These are phyloP conservation scores for Eubucco bourcierii DNA, from an alignment of 2,113 vertebrate species.

Conservation along the genomic window DNA sequence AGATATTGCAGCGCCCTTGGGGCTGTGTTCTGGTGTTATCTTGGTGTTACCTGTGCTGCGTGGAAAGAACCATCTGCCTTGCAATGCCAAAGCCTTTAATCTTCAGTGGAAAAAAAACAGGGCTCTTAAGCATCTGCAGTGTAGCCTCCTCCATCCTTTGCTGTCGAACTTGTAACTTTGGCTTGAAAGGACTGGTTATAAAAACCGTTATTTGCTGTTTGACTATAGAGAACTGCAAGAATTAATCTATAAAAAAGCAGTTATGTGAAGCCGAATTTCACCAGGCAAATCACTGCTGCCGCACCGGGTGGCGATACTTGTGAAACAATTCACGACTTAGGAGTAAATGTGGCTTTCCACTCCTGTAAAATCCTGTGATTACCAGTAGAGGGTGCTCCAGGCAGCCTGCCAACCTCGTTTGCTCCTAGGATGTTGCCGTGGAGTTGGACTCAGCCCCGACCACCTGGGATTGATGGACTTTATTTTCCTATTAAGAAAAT, in stretches of 20 bases:
- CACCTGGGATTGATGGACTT: not conserved
- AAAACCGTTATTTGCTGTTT: rapidly evolving
- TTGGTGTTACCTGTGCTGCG: rapidly evolving
- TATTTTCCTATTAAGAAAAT: not conserved
- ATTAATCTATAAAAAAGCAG: not conserved
- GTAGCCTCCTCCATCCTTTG: not conserved
- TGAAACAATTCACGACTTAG: rapidly evolving
- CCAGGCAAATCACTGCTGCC: rapidly evolving
- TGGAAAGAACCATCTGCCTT: not conserved
- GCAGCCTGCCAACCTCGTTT: not conserved
- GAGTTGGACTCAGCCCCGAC: not conserved
- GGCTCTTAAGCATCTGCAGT: not conserved
- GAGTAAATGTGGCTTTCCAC: not conserved
- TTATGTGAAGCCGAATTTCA: not conserved
- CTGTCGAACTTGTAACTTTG: not conserved
- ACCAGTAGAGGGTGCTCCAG: conserved; percentile 38
- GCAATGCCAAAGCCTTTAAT: not conserved
- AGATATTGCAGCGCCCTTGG: too few relatives aligned
- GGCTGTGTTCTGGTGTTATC: not conserved
- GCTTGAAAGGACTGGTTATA: not conserved
- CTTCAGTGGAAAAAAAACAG: rapidly evolving
- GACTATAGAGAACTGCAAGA: not conserved
- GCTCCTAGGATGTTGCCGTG: rapidly evolving
- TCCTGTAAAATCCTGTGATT: not conserved
- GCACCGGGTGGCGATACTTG: rapidly evolving